Conservation (phyloP, 2,888 invertebrate species). For the Thera obeliscata region DNA sequence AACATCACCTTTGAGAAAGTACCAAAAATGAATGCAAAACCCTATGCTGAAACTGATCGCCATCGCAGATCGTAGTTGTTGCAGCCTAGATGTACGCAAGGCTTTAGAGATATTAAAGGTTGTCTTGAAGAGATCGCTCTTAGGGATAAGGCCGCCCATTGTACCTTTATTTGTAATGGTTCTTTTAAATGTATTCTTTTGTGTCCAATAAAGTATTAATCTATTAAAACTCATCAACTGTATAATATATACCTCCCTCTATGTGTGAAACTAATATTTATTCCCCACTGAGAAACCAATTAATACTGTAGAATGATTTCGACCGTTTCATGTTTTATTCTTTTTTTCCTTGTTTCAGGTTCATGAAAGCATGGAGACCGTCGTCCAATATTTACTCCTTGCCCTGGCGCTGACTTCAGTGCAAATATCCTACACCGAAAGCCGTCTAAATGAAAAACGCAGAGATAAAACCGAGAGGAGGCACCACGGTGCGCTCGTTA, state of each 20-base stretch:
- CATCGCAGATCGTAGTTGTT: no score
- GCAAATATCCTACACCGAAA: slow-evolving; percentile 82
- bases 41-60: no score
- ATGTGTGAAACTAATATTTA: slow-evolving; percentile 11
- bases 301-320: slow-evolving; percentile 13
- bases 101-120: no score
- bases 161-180: no score
- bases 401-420: slow-evolving; percentile 80
- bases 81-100: no score
- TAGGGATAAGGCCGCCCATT: no score
- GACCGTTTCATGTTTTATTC: slow-evolving; percentile 40
- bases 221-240: background rate
- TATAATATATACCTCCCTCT: background rate
- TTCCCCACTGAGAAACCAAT: background rate
- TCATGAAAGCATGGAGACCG: slow-evolving; percentile 71
- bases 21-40: no score
- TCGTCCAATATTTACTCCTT: slow-evolving; percentile 80
- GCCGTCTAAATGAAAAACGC: slow-evolving; percentile 82
- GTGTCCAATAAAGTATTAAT: no score
- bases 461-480: slow-evolving; percentile 79
- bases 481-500: slow-evolving; percentile 67
- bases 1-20: no score
- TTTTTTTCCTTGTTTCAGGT: slow-evolving; percentile 76
- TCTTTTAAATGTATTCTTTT: no score
- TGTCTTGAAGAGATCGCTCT: no score